Percentiles rank a stretch among this genome's conserved stretches.
These are phyloP conservation scores for Elachura formosa DNA, from an alignment of 2,113 vertebrate species.

Conservation along the genomic window DNA sequence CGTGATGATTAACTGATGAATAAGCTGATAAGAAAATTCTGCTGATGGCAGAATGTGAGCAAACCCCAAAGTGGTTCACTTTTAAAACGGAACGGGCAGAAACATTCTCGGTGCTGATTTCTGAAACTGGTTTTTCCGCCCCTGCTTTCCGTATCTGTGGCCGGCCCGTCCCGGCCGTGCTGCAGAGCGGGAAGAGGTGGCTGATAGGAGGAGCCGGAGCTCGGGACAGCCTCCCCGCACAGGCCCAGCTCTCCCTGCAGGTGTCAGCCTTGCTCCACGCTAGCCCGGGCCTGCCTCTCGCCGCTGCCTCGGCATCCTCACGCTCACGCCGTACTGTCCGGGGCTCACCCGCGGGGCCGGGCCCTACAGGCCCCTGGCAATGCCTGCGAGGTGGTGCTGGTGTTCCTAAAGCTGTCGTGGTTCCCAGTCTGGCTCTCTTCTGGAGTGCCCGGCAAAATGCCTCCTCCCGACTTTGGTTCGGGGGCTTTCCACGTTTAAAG, in stretches of 20 bases:
- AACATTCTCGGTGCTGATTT: background rate
- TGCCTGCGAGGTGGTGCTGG: background rate
- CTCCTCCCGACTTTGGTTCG: background rate
- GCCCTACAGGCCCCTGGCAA: background rate
- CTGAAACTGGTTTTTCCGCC: background rate
- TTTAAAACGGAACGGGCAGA: background rate
- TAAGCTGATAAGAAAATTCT: too few species aligned
- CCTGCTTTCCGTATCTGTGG: accelerated
- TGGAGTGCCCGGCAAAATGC: background rate
- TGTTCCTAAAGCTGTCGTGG: background rate
- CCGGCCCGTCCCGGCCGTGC: background rate
- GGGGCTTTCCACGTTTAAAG: accelerated
- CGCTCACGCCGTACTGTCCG: background rate
- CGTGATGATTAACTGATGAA: too few species aligned
- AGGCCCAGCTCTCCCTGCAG: background rate
- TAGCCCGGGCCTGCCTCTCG: background rate
- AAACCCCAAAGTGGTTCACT: background rate
- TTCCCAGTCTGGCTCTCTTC: background rate
- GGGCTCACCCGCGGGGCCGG: background rate
- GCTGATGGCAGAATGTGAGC: background rate
- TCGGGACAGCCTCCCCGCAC: background rate
- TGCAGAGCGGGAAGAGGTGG: background rate
- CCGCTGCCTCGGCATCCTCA: background rate
- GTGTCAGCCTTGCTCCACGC: background rate
- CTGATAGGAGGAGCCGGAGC: background rate